Base-by-base conservation (phyloP, 2,113 vertebrate genomes). In the Xiphorhynchus elegans region DNA sequence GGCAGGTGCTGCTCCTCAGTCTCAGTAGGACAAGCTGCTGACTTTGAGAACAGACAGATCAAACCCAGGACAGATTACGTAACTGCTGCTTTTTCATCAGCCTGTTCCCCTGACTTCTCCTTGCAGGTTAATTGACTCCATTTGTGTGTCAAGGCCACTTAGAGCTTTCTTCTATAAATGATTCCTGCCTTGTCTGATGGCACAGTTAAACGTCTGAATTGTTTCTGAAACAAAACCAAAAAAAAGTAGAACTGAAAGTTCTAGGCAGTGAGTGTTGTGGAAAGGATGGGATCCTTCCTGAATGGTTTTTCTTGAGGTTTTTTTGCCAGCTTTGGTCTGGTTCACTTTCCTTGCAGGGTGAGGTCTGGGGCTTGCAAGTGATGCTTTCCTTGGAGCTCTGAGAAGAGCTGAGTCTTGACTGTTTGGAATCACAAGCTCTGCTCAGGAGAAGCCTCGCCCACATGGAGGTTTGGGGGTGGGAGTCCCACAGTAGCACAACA, bases 71-170 rank as follows among this genome's bases (percentile, higher is more conserved):
- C 31, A 58, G 75, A 37, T 86, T 83, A 86, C 13, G 4, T 94
- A 79, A 91, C 56, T 52, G 9, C 33, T 69, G 24, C 63, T 63
- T 64, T 87, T 67, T 64, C 47, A 33, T 92, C 82, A 81, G 47
- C 52, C 68, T 42, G 44, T 69, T 95, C 46, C 69, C 63, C 75
- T 70, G 77, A 42, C 70, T 93, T 66, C 67, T 75, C 39, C 29
- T 84, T 73, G 79, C 87, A 84, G 89, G 89, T 91, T 96, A 96
- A 95, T 96, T 96, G 94, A 33, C 85, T 93, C 89, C 25, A 11
- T 95, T 94, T 90, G 33, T 94, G 79, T 86, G 85, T 86, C 96
- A 79, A 82, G 90, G 94, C 79, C 92, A 60, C 84, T 59, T 69
- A 25, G 7, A 4, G 47, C 50, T 74, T 69, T 78, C 58, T 89